Percentiles rank a stretch among this genome's conserved stretches.
phyloP scores from a whole-genome alignment of 2,888 invertebrate species.

The Zygogramma bicolorata region DNA sequence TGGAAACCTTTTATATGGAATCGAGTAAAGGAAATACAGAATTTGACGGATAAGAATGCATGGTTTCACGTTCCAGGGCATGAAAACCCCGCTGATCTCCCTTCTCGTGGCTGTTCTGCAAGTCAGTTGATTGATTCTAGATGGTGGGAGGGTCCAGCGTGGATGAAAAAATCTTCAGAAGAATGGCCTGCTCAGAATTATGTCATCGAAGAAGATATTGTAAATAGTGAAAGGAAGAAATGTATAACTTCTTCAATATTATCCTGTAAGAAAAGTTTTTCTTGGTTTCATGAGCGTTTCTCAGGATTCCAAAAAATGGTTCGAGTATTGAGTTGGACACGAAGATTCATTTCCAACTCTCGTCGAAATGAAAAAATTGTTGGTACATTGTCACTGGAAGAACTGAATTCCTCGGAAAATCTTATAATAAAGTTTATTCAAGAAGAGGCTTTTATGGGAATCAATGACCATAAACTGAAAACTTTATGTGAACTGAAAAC shows the following conservation, averaged over 20 bases:
- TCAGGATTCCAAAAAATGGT: slow-evolving; percentile 1
- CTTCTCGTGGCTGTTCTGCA: slow-evolving; percentile 54
- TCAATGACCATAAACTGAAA: background rate
- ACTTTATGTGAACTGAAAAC: no score
- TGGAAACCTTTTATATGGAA: slow-evolving; percentile 55
- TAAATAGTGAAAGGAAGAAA: background rate
- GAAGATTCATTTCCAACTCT: slow-evolving; percentile 3
- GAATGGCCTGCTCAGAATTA: background rate
- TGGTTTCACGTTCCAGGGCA: slow-evolving; percentile 58
- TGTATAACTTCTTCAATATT: background rate
- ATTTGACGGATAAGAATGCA: slow-evolving; percentile 31
- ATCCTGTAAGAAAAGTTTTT: background rate
- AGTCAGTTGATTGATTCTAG: slow-evolving; percentile 47
- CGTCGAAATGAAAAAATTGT: background rate
- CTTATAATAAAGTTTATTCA: background rate
- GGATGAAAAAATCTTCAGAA: slow-evolving; percentile 20
- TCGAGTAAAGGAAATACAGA: slow-evolving; percentile 52
- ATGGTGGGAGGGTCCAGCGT: slow-evolving; percentile 59
- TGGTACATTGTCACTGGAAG: background rate
- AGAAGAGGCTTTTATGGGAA: background rate
- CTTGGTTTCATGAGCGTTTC: background rate
- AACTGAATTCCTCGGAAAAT: background rate
- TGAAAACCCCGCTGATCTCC: no score
- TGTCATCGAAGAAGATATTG: background rate
- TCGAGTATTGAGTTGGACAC: background rate